Base-by-base conservation (phyloP, 1,140 invertebrate species). In the Magallana ariakensis region DNA sequence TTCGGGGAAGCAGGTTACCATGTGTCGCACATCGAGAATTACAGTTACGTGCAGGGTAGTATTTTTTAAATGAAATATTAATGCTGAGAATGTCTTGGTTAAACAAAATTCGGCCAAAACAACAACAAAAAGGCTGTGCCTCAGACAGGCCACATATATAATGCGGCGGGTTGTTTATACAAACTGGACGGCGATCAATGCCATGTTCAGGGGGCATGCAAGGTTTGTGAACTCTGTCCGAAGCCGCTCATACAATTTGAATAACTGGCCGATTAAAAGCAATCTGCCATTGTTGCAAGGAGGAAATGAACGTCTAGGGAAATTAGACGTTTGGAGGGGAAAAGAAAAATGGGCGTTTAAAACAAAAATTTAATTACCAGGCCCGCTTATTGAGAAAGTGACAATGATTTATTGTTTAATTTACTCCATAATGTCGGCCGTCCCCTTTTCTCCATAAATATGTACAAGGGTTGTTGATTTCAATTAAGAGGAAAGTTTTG, bases 201-300 rank as follows among this genome's bases (percentile, higher is more conserved):
- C 58, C 46, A 46, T 53, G 19, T 62, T 33, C n/a, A 60, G 46
- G 16, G 26, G 62, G 58, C 46, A 53, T 62, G 83, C 10, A 55
- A 85, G 26, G 83, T 62, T 62, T 85, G 58, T 53, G 60, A 66
- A 85, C 80, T 66, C 57, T 33, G 55, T 19, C 75, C 33, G 22
- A 22, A 33, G 19, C 56, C 54, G 53, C 70, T 82, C 85, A 56
- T 22, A 16, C 60, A 75, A 75, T 75, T 75, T 75, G 66, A 75
- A 75, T 75, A 75, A 75, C 19, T 75, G 33, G 33, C 19, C 66
- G 66, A 75, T 75, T 75, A 75, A 60, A 75, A 75, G 66, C 66
- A 75, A 75, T 75, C 66, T 75, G 19, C 22, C 33, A 75, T 75
- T 75, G 66, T 75, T 75, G 22, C 22, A 75, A 26, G 22, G 66